Percentiles rank a stretch among this genome's conserved stretches.
These are phyloP conservation scores for Beaufortia kweichowensis DNA, from an alignment of 2,113 vertebrate species.

Conservation along the genomic window DNA sequence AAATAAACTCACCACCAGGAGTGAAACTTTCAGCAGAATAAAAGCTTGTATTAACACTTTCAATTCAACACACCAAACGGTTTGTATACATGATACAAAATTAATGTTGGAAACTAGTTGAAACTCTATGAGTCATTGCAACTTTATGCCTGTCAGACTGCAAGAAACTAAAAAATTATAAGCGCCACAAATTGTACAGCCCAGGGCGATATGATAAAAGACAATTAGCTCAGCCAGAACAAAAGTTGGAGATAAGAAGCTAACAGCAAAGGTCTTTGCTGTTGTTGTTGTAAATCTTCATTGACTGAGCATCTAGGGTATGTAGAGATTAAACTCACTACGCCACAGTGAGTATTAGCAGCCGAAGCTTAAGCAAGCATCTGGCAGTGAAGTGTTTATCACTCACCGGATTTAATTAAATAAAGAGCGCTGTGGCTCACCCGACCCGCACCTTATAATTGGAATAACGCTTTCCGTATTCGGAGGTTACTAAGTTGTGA, in stretches of 20 bases:
- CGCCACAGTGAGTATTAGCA: constrained; percentile 42
- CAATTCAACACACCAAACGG: neutral
- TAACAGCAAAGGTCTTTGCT: neutral
- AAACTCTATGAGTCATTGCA: neutral
- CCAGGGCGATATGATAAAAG: constrained; percentile 23
- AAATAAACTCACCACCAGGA: too few species aligned
- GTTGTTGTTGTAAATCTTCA: constrained; percentile 33
- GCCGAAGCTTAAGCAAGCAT: constrained; percentile 21
- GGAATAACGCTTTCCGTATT: constrained; percentile 21
- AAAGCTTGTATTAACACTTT: too few species aligned
- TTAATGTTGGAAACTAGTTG: neutral
- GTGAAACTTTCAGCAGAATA: too few species aligned
- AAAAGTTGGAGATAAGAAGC: constrained; percentile 24
- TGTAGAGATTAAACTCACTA: constrained; percentile 41
- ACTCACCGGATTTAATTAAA: constrained; percentile 34
- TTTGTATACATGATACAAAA: neutral
- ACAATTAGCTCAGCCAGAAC: constrained; percentile 30
- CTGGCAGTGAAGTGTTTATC: constrained; percentile 42
- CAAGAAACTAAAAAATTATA: constrained; percentile 1
- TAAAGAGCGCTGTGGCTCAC: constrained; percentile 2
- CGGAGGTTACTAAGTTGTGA: constrained; percentile 42
- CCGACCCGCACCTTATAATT: constrained; percentile 11
- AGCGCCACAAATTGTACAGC: neutral
- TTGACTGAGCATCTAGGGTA: constrained; percentile 37
- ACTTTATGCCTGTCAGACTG: constrained; percentile 21